A percentile compares a stretch with the other conserved stretches of the same genome.
These are phyloP conservation scores for Trachythela sp. DNA, from an alignment of 64 coral and sea anemone species.

Conservation along the genomic window DNA sequence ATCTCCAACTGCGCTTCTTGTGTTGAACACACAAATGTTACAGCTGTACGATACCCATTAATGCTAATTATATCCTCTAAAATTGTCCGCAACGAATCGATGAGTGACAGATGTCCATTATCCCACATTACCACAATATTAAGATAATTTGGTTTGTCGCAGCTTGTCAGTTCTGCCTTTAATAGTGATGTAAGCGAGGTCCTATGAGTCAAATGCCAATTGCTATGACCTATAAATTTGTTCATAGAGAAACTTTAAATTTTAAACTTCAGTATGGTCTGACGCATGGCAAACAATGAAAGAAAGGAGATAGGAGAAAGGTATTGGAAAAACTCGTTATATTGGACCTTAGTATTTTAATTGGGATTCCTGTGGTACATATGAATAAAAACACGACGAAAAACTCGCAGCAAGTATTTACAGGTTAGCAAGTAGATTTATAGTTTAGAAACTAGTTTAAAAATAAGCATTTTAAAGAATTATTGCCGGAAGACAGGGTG, in stretches of 20 bases:
- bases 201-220: constrained; percentile 54
- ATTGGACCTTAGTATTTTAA: no score
- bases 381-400: no score
- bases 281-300: no score
- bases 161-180: constrained; percentile 44
- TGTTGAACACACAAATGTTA: constrained; percentile 57
- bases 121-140: constrained; percentile 59
- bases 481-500: no score
- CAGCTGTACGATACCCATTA: constrained; percentile 47
- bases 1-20: constrained; percentile 12
- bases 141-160: constrained; percentile 55
- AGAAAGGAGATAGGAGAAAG: no score
- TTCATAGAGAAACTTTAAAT: neutral
- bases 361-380: no score
- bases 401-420: no score
- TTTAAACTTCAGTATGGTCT: no score
- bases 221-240: constrained; percentile 30
- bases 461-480: no score
- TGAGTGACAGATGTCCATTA: constrained; percentile 47
- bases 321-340: no score
- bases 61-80: constrained; percentile 41
- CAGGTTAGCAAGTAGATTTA: no score
- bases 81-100: constrained; percentile 47
- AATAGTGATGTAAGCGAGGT: constrained; percentile 32
- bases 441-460: no score